Percentiles rank a stretch among this genome's conserved stretches.
These are phyloP conservation scores for Etheostoma nigrum DNA, from an alignment of 2,797 vertebrate genomes.

Conservation along the genomic window DNA sequence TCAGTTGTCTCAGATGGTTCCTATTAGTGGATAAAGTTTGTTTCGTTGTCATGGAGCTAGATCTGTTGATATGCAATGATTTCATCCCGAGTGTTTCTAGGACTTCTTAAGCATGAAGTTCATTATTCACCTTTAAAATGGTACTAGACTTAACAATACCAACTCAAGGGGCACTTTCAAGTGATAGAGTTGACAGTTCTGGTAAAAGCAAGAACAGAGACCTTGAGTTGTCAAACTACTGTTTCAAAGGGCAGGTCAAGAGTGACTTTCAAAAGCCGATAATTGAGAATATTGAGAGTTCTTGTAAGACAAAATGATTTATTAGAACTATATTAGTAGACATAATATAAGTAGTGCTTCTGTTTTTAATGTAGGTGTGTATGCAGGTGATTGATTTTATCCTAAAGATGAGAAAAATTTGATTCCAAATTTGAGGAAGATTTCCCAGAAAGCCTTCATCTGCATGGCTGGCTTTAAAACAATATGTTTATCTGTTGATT, in stretches of 20 bases:
- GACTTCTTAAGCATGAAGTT: constrained; percentile 8
- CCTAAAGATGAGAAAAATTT: no score
- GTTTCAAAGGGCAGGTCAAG: no score
- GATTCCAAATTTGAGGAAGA: no score
- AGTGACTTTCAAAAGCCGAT: no score
- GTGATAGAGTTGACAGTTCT: constrained; percentile 16
- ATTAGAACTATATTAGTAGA: no score
- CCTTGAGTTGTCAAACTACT: neutral
- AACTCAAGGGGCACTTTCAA: neutral
- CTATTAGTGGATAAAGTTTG: constrained; percentile 25
- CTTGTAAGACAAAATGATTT: no score
- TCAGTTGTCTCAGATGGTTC: constrained; percentile 14
- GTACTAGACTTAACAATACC: neutral
- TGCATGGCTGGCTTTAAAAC: neutral
- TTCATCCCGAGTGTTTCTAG: constrained; percentile 21
- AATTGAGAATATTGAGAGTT: no score
- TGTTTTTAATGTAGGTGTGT: no score
- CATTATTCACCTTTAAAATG: constrained; percentile 7
- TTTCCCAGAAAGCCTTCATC: neutral
- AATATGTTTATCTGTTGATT: neutral
- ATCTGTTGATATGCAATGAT: constrained; percentile 18
- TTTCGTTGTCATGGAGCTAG: constrained; percentile 14
- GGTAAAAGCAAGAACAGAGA: neutral
- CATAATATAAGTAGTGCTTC: no score
- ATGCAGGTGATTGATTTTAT: neutral